These are phyloP conservation scores for Coelinius sp. DNA, from an alignment of 2,888 invertebrate species.

Conservation along the genomic window DNA sequence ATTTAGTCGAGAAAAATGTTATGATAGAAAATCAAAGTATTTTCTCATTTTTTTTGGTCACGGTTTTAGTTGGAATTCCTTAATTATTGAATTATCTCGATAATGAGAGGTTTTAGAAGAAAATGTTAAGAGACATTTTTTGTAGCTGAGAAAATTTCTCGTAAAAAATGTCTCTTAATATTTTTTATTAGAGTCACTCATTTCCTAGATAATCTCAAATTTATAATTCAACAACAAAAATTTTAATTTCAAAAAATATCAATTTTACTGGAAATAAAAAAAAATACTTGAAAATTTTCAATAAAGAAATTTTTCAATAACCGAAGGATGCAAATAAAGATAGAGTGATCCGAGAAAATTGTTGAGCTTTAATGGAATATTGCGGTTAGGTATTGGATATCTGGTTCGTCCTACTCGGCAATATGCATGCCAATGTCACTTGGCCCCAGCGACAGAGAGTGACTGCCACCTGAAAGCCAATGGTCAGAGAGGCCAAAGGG, in stretches of 20 bases:
- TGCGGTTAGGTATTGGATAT: slow-evolving; percentile 50
- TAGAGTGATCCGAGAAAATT: slow-evolving; percentile 19
- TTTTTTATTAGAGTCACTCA: too few species aligned
- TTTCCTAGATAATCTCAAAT: too few species aligned
- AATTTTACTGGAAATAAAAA: neutral
- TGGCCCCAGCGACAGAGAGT: slow-evolving; percentile 22
- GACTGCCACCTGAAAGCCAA: neutral
- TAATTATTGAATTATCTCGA: too few species aligned
- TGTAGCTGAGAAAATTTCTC: too few species aligned
- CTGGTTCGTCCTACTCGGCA: slow-evolving; percentile 31
- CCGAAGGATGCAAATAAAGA: neutral
- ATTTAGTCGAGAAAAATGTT: neutral
- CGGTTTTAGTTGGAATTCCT: neutral
- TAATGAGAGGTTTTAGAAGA: too few species aligned
- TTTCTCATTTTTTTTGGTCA: neutral
- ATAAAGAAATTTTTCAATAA: neutral
- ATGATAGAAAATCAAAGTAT: neutral
- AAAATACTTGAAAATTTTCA: neutral
- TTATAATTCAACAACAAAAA: too few species aligned
- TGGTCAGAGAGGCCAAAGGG: neutral
- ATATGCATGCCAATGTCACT: slow-evolving; percentile 53
- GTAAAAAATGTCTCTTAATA: too few species aligned
- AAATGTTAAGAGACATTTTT: too few species aligned
- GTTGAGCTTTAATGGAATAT: slow-evolving; percentile 51
- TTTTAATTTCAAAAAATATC: too few species aligned